These are phyloP conservation scores for Balaenoptera acutorostrata DNA, from an alignment of 2,113 vertebrate species.

Conservation along the genomic window DNA sequence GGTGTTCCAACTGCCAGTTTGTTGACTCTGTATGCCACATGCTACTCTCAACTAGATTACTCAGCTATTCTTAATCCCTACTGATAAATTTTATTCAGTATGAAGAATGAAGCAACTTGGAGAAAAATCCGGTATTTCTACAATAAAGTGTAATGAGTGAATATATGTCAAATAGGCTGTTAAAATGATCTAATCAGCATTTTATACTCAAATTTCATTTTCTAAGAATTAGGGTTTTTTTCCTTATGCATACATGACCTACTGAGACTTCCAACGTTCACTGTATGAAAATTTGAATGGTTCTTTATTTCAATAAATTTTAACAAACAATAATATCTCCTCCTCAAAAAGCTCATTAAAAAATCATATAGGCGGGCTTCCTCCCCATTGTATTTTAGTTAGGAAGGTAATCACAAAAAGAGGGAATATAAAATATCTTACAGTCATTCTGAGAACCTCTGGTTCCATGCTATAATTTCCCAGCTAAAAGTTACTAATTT, in stretches of 20 bases:
- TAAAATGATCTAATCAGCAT: slow-evolving; percentile 3
- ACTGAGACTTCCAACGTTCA: neutral
- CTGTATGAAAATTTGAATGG: neutral
- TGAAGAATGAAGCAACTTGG: neutral
- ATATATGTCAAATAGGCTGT: neutral
- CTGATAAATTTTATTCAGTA: neutral
- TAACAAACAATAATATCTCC: slow-evolving; percentile 29
- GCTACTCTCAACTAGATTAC: slow-evolving; percentile 83
- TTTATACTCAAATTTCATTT: neutral
- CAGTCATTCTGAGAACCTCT: neutral
- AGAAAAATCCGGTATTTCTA: neutral
- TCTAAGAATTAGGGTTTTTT: neutral
- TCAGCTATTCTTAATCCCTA: slow-evolving; percentile 82
- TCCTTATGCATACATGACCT: neutral
- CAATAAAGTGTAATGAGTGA: slow-evolving; percentile 46
- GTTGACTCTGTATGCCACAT: slow-evolving; percentile 82
- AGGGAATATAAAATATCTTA: neutral
- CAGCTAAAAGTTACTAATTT: neutral
- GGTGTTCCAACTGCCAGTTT: slow-evolving; percentile 73
- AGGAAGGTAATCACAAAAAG: neutral
- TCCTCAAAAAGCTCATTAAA: slow-evolving; percentile 40
- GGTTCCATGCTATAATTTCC: neutral
- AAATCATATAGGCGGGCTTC: neutral
- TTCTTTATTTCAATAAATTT: slow-evolving; percentile 60
- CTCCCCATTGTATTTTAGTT: neutral